phyloP scores from a whole-genome alignment of 2,113 vertebrate species.

The Andinoacara biseriatus region DNA sequence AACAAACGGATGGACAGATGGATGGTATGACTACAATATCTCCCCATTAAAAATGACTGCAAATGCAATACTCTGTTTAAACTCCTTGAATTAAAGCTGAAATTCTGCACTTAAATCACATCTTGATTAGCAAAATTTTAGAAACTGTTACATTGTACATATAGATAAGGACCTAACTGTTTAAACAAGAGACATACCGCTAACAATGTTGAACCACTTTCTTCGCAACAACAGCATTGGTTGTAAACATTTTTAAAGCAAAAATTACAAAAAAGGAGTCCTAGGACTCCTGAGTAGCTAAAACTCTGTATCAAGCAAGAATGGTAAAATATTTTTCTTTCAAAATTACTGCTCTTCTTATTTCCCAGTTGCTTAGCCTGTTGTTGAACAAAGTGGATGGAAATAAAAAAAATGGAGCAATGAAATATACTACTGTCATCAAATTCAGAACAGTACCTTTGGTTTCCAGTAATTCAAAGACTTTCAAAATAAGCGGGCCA shows the following conservation, averaged over 20 bases:
- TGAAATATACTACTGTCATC: not conserved
- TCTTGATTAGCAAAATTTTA: not conserved
- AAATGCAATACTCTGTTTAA: not conserved
- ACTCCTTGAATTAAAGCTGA: not conserved
- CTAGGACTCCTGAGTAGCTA: not conserved
- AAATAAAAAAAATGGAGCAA: not conserved
- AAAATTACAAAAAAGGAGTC: not conserved
- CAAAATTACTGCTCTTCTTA: not conserved
- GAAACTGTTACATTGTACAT: not conserved
- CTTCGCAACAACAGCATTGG: not conserved
- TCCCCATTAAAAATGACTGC: not conserved
- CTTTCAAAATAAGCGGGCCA: not conserved
- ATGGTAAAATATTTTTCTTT: not conserved
- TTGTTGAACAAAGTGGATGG: not conserved
- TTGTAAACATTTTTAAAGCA: not conserved
- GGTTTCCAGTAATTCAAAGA: not conserved
- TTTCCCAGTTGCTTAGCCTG: not conserved
- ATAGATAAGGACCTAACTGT: not conserved
- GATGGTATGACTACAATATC: no score
- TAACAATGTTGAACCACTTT: not conserved
- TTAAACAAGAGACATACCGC: not conserved
- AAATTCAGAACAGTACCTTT: not conserved
- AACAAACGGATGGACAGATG: no score
- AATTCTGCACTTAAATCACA: not conserved
- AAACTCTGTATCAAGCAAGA: not conserved